Conservation (phyloP, 1,140 invertebrate genomes). For the Bradysia coprophila region DNA sequence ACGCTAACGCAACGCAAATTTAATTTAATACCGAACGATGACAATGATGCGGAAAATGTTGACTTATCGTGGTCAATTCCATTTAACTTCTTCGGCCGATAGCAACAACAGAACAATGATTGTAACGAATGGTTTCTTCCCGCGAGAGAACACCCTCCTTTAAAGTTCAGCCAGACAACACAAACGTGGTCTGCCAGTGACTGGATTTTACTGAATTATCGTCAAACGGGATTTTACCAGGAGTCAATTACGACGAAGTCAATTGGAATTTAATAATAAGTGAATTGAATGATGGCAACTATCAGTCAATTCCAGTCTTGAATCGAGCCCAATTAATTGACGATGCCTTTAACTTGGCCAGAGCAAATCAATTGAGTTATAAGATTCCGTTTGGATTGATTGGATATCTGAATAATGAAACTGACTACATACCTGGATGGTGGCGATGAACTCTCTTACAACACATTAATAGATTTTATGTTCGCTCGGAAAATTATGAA, state of each 20-base stretch:
- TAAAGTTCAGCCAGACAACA: conserved; percentile 26
- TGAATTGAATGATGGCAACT: conserved; percentile 33
- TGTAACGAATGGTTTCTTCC: conserved; percentile 51
- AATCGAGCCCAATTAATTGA: conserved; percentile 80
- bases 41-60: conserved; percentile 13
- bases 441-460: conserved; percentile 74
- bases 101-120: conserved; percentile 46
- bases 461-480: no score
- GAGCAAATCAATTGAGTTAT: conserved; percentile 43
- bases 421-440: conserved; percentile 55
- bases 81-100: conserved; percentile 50
- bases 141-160: conserved; percentile 24
- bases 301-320: conserved; percentile 43
- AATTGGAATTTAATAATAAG: conserved; percentile 61
- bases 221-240: conserved; percentile 51
- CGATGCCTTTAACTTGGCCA: conserved; percentile 67
- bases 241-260: conserved; percentile 59
- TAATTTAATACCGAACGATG: conserved; percentile 17
- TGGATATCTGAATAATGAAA: conserved; percentile 50
- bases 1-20: conserved; percentile 35
- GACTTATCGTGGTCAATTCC: conserved; percentile 64
- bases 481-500: no score
- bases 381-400: conserved; percentile 51
- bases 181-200: conserved; percentile 32
- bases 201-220: conserved; percentile 63